These are phyloP conservation scores for Ostrea edulis DNA, from an alignment of 1,140 invertebrate species.

Conservation along the genomic window DNA sequence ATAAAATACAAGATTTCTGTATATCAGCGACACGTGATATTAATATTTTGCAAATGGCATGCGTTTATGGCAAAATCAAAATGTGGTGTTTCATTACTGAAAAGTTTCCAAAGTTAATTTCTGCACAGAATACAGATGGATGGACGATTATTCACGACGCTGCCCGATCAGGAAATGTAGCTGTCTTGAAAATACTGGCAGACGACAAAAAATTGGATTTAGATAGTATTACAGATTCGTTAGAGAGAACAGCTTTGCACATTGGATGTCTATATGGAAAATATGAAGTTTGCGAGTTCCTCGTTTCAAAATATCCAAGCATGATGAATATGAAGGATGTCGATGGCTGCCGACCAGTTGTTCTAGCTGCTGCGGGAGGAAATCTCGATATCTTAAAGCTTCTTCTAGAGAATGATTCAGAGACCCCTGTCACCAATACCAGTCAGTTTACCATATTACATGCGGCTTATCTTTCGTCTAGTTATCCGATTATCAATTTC, in stretches of 20 bases:
- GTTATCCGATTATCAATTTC: background rate
- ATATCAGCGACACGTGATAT: background rate
- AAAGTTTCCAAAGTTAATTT: background rate
- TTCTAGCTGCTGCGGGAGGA: background rate
- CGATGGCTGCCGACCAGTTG: background rate
- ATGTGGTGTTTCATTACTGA: background rate
- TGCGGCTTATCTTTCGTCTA: background rate
- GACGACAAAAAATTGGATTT: background rate
- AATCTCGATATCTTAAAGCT: background rate
- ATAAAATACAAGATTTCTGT: background rate
- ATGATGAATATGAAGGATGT: background rate
- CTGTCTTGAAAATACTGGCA: background rate
- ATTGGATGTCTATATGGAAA: background rate
- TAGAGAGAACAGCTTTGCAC: background rate
- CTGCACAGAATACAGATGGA: background rate
- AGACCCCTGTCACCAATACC: background rate
- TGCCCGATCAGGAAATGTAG: background rate
- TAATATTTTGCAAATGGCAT: constrained; percentile 15
- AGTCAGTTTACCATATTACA: background rate
- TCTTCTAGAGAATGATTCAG: background rate
- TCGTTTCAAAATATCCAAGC: background rate
- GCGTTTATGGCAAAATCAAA: background rate
- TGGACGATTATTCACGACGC: background rate
- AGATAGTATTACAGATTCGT: background rate
- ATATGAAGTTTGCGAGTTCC: background rate